Evolutionary conservation across 2,797 vertebrate genomes (phyloP).

Genomic region (Phoeniculus purpureus): DNA sequence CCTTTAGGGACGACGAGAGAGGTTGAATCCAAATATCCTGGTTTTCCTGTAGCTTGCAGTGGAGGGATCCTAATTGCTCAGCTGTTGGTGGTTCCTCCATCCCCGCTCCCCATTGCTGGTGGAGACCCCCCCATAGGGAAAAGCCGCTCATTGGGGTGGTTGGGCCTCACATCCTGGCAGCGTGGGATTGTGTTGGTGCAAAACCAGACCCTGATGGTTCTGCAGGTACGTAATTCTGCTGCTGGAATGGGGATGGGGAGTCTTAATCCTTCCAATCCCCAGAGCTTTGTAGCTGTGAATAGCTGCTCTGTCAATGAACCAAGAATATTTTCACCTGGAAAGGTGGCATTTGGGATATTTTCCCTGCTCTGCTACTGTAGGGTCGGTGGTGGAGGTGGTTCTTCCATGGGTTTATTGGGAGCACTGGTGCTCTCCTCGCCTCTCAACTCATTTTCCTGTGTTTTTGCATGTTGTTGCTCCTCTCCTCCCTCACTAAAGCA

Average conservation of each 20-base stretch:
- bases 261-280: background rate
- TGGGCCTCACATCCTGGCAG: background rate
- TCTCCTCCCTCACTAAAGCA: background rate
- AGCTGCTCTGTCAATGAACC: accelerated
- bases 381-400: accelerated
- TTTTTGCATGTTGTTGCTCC: background rate
- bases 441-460: background rate
- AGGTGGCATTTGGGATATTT: background rate
- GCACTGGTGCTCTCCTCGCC: background rate
- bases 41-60: accelerated
- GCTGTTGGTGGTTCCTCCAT: accelerated
- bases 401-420: background rate
- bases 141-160: background rate
- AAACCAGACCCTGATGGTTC: background rate
- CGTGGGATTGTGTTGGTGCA: background rate
- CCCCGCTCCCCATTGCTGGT: background rate
- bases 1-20: background rate
- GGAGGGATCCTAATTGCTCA: background rate
- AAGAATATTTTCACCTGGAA: background rate
- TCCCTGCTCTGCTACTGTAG: accelerated
- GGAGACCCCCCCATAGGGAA: background rate
- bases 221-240: background rate
- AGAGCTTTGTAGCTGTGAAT: background rate
- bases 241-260: background rate
- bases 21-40: accelerated